Conservation (phyloP, 2,797 vertebrate genomes). For the Sphenodon punctatus region DNA sequence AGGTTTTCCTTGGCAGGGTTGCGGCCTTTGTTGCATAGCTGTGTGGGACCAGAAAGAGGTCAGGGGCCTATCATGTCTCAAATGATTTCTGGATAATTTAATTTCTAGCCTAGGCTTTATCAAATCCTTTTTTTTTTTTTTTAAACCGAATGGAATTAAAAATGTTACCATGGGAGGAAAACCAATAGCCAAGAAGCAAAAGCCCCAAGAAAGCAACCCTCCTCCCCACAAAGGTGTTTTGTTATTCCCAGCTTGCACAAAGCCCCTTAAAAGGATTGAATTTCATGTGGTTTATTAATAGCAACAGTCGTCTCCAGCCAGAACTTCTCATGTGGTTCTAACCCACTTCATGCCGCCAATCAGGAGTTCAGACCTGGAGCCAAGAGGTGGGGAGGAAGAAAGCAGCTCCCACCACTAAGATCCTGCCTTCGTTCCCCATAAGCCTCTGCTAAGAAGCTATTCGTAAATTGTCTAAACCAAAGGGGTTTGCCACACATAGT, state of each 20-base stretch:
- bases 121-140: background rate
- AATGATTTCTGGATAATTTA: background rate
- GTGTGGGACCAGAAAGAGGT: background rate
- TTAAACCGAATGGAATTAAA: background rate
- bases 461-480: too few species aligned
- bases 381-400: too few species aligned
- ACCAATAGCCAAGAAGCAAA: background rate
- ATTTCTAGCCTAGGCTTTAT: background rate
- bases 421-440: too few species aligned
- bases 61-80: background rate
- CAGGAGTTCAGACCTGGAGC: too few species aligned
- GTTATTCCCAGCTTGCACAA: background rate
- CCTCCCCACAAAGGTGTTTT: background rate
- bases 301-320: background rate
- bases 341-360: too few species aligned
- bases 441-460: too few species aligned
- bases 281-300: background rate
- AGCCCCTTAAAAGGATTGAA: background rate
- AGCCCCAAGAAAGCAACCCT: background rate
- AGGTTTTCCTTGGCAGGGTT: background rate
- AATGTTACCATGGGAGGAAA: background rate
- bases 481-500: too few species aligned
- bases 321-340: background rate
- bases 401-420: too few species aligned
- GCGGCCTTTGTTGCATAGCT: background rate